phyloP scores from a whole-genome alignment of 2,888 invertebrate species.

The Isotomurus palustris region DNA sequence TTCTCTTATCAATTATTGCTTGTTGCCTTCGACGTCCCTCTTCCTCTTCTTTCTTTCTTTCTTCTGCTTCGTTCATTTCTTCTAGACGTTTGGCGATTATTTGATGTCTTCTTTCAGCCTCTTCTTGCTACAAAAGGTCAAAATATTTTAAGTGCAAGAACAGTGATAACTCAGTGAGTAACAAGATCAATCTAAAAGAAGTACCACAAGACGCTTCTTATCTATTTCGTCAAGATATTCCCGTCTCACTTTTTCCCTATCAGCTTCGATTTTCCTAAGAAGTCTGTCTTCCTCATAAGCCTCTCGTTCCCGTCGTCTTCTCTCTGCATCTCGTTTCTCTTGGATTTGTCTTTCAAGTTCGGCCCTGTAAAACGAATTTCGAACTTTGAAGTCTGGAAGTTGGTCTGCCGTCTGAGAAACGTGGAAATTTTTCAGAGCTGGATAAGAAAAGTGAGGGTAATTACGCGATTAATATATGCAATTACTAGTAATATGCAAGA shows the following conservation, averaged over 20 bases:
- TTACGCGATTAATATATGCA: too few relatives aligned
- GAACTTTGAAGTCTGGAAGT: constrained; percentile 35
- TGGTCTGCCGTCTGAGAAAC: constrained; percentile 44
- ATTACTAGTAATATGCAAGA: too few relatives aligned
- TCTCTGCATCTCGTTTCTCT: constrained; percentile 38
- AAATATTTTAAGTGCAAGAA: not conserved
- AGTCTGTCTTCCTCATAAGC: constrained; percentile 36
- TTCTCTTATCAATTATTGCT: constrained; percentile 21
- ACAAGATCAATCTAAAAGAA: not conserved
- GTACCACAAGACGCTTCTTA: constrained; percentile 36
- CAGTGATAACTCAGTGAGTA: not conserved
- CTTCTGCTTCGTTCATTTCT: constrained; percentile 42
- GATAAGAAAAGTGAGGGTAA: constrained; percentile 12
- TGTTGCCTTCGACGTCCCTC: constrained; percentile 32
- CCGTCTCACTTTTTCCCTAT: constrained; percentile 39
- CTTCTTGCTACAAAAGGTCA: constrained; percentile 34
- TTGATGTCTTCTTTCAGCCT: constrained; percentile 33
- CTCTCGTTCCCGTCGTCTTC: constrained; percentile 36
- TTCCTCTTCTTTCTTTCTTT: constrained; percentile 37
- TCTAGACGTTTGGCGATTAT: constrained; percentile 36
- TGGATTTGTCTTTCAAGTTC: constrained; percentile 42
- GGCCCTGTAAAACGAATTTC: constrained; percentile 35
- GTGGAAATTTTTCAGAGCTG: constrained; percentile 31
- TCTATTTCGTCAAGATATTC: constrained; percentile 42
- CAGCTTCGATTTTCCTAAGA: constrained; percentile 39